Conservation (phyloP, 53 echinoderm and acorn worm species). For the Apostichopus leukothele region DNA sequence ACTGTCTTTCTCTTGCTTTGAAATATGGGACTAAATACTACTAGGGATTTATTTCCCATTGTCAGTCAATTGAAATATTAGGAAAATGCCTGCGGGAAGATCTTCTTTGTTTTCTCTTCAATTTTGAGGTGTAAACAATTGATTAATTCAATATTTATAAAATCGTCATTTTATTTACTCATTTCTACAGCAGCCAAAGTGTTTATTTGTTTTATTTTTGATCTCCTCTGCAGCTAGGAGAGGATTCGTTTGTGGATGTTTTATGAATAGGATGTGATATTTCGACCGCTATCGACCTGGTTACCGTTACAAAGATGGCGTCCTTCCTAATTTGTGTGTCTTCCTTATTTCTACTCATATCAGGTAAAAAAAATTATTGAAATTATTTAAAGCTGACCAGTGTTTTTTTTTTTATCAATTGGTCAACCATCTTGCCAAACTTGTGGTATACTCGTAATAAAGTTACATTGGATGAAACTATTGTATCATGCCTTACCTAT, state of each 20-base stretch:
- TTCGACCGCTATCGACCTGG: constrained; percentile 1
- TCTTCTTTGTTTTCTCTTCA: neutral
- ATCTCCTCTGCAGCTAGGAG: neutral
- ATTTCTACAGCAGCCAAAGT: too few species aligned
- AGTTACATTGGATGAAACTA: too few species aligned
- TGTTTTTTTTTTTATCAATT: too few species aligned
- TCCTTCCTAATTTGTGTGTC: neutral
- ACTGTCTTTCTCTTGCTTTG: neutral
- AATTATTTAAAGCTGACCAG: too few species aligned
- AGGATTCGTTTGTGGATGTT: neutral
- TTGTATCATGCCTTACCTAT: too few species aligned
- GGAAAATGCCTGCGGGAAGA: neutral
- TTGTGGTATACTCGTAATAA: too few species aligned
- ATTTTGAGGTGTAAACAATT: neutral
- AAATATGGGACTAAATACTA: neutral
- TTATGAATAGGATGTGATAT: constrained; percentile 10
- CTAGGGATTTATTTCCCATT: neutral
- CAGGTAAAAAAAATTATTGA: neutral
- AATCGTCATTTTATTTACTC: neutral
- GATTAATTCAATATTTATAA: constrained; percentile 20
- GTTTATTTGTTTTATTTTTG: neutral
- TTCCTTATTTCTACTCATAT: constrained; percentile 1
- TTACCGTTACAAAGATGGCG: neutral
- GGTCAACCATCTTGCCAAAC: too few species aligned
- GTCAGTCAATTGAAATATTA: neutral